Base-by-base conservation (phyloP, 2,888 invertebrate genomes). In the Stegophylla sp. region DNA sequence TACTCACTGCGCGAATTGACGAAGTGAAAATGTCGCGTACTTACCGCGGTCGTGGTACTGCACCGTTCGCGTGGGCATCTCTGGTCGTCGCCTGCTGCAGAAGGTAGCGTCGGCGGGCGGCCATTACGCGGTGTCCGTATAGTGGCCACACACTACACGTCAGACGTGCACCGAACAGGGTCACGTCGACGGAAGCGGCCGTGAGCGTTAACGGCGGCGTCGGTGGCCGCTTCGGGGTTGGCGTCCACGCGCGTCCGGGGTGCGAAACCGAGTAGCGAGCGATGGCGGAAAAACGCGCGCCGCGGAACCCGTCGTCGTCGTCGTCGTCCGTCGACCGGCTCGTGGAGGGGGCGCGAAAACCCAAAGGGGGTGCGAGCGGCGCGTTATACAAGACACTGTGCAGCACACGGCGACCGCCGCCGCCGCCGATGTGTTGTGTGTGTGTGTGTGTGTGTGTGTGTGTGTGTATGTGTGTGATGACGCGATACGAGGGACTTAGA, bases 221-320 rank as follows among this genome's bases (percentile, higher is more conserved):
- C 59, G 3, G 63, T 63, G 28, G 12, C 48, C 28, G 59, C 59
- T 28, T 28, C 9, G 69, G 69, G 66, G 67, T 67, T 28, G 74
- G 74, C 77, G 77, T 69, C 77, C 77, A 59, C 69, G 69, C 67
- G 69, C 79, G 69, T 71, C 79, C 79, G 71, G 79, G 79, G 69
- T 79, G 71, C 79, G 51, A 71, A 71, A 79, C 61, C 79, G 79
- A 79, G 79, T 79, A 64, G 43, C 10, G 56, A 53, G 34, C 56
- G 63, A 41, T 34, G 41, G 48, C 28, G 77, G 77, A 69, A 77
- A 76, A 77, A 77, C 77, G 77, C 77, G 48, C 43, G 53, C 56
- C 53, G 64, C 64, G 43, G 53, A 63, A 77, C 77, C 77, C 77
- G 77, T 66, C 56, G 66, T 53, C 75, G 59, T 23, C 69, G 67